These are phyloP conservation scores for Amiota communis DNA, from an alignment of 2,888 invertebrate genomes.

Conservation along the genomic window DNA sequence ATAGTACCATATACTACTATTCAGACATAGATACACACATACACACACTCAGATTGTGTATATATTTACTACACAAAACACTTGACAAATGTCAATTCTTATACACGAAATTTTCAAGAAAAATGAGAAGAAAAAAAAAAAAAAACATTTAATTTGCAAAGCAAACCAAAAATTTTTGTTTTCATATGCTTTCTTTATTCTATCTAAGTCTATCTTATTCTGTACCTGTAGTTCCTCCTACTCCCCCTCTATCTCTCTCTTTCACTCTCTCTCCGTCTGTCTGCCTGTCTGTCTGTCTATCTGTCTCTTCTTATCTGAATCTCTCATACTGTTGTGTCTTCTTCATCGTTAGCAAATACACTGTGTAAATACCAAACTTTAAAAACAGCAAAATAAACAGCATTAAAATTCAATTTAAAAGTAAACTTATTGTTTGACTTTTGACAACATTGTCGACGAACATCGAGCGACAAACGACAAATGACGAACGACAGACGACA, in stretches of 20 bases:
- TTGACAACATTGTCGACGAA: background rate
- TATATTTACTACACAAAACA: too few species aligned
- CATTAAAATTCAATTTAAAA: constrained; percentile 43
- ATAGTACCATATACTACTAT: too few species aligned
- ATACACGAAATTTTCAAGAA: too few species aligned
- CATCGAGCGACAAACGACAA: too few species aligned
- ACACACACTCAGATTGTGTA: too few species aligned
- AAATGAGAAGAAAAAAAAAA: too few species aligned
- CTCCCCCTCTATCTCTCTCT: too few species aligned
- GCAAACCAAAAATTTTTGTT: constrained; percentile 36
- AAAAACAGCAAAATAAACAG: constrained; percentile 38
- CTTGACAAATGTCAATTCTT: too few species aligned
- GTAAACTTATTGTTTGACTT: constrained; percentile 37
- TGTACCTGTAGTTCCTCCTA: too few species aligned
- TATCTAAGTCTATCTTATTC: background rate
- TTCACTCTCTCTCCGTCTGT: background rate
- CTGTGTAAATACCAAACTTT: constrained; percentile 25
- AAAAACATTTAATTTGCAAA: constrained; percentile 44
- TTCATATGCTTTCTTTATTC: background rate
- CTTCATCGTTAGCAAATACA: background rate
- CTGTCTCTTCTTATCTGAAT: too few species aligned
- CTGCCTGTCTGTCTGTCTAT: background rate
- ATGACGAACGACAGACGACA: background rate
- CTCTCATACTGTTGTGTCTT: too few species aligned
- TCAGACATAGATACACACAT: too few species aligned